Base-by-base conservation (phyloP, 2,888 invertebrate species). In the Molorchus minor region DNA sequence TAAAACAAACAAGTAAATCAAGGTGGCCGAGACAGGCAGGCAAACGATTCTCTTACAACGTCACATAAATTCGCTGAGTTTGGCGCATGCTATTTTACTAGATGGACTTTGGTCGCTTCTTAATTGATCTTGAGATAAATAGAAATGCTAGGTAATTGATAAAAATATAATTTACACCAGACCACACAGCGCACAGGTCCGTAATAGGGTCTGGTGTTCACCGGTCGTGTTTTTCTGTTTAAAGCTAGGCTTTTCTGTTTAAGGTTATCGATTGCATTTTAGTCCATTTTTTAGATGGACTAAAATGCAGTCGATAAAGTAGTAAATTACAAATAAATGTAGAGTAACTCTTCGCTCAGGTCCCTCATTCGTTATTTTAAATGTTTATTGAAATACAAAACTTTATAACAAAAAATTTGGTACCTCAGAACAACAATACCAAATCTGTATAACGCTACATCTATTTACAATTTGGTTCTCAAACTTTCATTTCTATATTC, bases 1-100 rank as follows among this genome's bases (percentile, higher is more conserved):
- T 71, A 71, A 71, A 69, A 67, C 70, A 70, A 71, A 71, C 71
- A 70, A 66, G 71, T 71, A 70, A 70, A 69, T 71, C 69, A 71
- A 69, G 69, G 66, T 62, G 61, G 64, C 56, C 62, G 46, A 61
- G 41, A 52, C 54, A 46, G 44, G 33, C 49, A 46, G 41, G 56
- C 46, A 44, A 49, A 49, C 47, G 35, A 44, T 61, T 53, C 49
- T 40, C 41, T 52, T 40, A 41, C 46, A 53, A 36, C 21, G 54
- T 49, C 47, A 59, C 47, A 59, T 59, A 59, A 59, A 59, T 55
- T 55, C 49, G 43, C 59, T 47, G 20, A 40, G 46, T 58, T 58
- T 56, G 56, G 49, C 55, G 60, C 56, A 60, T 51, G 56, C 56
- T 56, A 60, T 47, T 52, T 52, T 44, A 51, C 33, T 36, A 51